These are phyloP conservation scores for Monoplex corrugatus DNA, from an alignment of 2,888 invertebrate genomes.

Conservation along the genomic window DNA sequence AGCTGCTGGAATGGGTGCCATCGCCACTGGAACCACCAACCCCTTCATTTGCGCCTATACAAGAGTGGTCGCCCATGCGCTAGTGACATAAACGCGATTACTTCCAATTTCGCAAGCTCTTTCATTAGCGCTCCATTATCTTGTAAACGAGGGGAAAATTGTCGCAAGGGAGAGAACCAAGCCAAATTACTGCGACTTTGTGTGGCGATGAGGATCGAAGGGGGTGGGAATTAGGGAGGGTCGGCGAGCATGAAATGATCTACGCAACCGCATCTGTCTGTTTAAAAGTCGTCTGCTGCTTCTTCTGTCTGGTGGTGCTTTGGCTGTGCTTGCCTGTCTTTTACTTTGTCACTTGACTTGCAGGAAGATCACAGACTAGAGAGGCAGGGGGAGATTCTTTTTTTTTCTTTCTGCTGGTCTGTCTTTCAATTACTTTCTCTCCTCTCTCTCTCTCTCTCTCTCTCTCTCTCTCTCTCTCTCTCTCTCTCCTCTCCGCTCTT, in stretches of 20 bases:
- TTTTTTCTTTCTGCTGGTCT: background rate
- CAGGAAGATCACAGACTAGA: background rate
- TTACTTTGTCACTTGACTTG: background rate
- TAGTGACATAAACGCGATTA: constrained; percentile 50
- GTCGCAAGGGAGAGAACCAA: constrained; percentile 26
- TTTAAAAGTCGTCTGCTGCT: constrained; percentile 34
- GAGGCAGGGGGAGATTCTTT: background rate
- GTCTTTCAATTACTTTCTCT: background rate
- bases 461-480: background rate
- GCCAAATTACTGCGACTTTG: constrained; percentile 47
- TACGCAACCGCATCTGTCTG: constrained; percentile 48
- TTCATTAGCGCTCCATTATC: constrained; percentile 49
- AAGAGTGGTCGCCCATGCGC: constrained; percentile 33
- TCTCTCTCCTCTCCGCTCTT: background rate
- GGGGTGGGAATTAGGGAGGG: constrained; percentile 31
- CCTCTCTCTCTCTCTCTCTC: background rate
- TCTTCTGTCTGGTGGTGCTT: background rate
- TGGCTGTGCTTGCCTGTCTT: background rate
- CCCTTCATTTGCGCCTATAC: constrained; percentile 51
- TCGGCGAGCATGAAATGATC: constrained; percentile 49
- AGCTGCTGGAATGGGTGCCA: constrained; percentile 16
- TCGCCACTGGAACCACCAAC: constrained; percentile 35
- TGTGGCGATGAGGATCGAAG: constrained; percentile 42
- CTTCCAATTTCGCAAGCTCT: constrained; percentile 49
- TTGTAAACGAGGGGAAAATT: constrained; percentile 52